Evolutionary conservation across 2,797 vertebrate genomes (phyloP), one percentile per base, ranked within the genome.

Genomic region (Crypturellus tataupa): DNA sequence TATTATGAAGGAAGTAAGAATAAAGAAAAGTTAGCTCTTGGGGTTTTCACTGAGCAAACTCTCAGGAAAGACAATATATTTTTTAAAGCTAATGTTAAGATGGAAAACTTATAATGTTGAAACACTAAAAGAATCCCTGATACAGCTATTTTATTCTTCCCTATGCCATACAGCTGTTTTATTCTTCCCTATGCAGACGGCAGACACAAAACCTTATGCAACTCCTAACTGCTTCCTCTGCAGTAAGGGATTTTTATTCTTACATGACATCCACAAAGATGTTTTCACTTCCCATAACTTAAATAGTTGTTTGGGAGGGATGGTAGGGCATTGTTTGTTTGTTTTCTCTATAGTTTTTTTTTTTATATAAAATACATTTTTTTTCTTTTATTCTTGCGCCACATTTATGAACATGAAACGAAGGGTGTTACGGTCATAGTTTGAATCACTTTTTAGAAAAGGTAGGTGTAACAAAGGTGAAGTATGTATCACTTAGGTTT

Each of bases 221-320:
- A 7, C 58, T 72, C 33, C 42, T 73, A 29, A 2, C 5, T 42
- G 24, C 67, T 13, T 11, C 12, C 7, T 87, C 10, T 89, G 25
- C n/a, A 73, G 21, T 33, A 72, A 58, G 19, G 3, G 2, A 58
- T 60, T 18, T 75, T 90, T 63, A 10, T 17, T 76, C 15, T 3
- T n/a, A 9, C 42, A 9, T 56, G 42, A 63, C 8, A 35, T 16
- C 80, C 20, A 33, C 33, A 59, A 65, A 42, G 2, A 2, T 2
- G 4, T 83, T 83, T 85, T 77, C 25, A 19, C 13, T 64, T 9
- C 59, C 12, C 19, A 16, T 51, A 47, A 10, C 2, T 76, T 16
- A 55, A 84, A 71, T 29, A 68, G 3, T 3, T 8, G 2, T 0
- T 0, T 42, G 40, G 14, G 40, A 42, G 23, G 10, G 12, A 5